phyloP scores from a whole-genome alignment of 2,113 vertebrate species.

The Herpailurus yagouaroundi region DNA sequence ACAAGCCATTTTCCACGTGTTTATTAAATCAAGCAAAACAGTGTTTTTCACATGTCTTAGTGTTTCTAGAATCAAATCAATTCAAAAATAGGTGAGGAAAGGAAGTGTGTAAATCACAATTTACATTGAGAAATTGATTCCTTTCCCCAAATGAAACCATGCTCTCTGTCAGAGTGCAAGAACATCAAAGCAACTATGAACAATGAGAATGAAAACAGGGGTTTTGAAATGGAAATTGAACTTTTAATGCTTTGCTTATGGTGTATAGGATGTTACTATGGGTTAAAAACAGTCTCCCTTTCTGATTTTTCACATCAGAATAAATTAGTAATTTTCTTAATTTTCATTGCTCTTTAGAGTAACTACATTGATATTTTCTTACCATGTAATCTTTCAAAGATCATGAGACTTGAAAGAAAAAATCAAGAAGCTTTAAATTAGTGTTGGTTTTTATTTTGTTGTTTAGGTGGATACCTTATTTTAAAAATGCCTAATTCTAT shows the following conservation, averaged over 20 bases:
- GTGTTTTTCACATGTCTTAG: constrained; percentile 66
- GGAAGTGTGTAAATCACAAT: constrained; percentile 78
- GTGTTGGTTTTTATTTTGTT: not conserved
- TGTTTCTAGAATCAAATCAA: constrained; percentile 72
- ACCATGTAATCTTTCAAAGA: not conserved
- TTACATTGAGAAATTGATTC: constrained; percentile 80
- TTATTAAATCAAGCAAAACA: constrained; percentile 77
- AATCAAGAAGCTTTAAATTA: not conserved
- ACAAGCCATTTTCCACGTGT: constrained; percentile 65
- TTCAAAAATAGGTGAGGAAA: constrained; percentile 72
- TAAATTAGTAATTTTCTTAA: not conserved
- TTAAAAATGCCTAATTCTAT: not conserved
- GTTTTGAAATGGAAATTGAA: constrained; percentile 63
- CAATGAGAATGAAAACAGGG: constrained; percentile 52
- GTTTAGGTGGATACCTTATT: not conserved
- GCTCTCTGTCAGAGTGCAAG: constrained; percentile 48
- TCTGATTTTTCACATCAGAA: not conserved
- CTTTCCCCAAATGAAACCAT: constrained; percentile 63
- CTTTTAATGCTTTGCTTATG: constrained; percentile 47
- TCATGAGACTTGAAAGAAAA: not conserved
- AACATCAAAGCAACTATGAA: constrained; percentile 69
- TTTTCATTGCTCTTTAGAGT: not conserved
- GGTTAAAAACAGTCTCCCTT: not conserved
- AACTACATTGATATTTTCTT: not conserved
- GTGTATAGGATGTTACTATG: not conserved